Evolutionary conservation across 2,888 invertebrate genomes (phyloP).

Genomic region (Pheosia gnoma): DNA sequence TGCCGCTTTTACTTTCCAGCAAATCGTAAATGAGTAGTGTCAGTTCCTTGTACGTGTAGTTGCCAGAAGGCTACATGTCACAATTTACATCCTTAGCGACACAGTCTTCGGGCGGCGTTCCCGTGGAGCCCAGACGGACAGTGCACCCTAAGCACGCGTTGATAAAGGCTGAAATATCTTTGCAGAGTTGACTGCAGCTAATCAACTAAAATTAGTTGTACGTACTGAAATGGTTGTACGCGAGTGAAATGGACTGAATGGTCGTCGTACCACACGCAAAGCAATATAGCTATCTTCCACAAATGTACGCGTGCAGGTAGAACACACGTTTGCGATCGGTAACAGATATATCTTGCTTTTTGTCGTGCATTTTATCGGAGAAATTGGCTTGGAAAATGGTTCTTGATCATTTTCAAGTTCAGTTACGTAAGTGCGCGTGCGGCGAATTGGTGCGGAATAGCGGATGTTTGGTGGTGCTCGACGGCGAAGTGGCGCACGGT

Average conservation of each 20-base stretch:
- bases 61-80: conserved; percentile 32
- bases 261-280: conserved; percentile 61
- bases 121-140: conserved; percentile 39
- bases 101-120: conserved; percentile 39
- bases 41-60: conserved; percentile 56
- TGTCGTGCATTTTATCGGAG: conserved; percentile 82
- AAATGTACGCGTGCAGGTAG: conserved; percentile 49
- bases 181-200: conserved; percentile 38
- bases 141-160: conserved; percentile 54
- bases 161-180: conserved; percentile 53
- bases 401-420: conserved; percentile 84
- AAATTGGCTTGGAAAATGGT: conserved; percentile 84
- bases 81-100: conserved; percentile 50
- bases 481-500: conserved; percentile 77
- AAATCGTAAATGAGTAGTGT: conserved; percentile 49
- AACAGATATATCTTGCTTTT: conserved; percentile 77
- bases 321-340: conserved; percentile 57
- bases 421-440: conserved; percentile 83
- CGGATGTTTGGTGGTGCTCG: conserved; percentile 83
- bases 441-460: conserved; percentile 84
- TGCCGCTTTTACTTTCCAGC: conserved; percentile 71
- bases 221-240: conserved; percentile 44
- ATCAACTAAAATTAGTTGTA: conserved; percentile 57
- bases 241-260: conserved; percentile 68
- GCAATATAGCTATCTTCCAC: conserved; percentile 62